These are phyloP conservation scores for Bubo blakistoni DNA, from an alignment of 2,113 vertebrate genomes.

Conservation along the genomic window DNA sequence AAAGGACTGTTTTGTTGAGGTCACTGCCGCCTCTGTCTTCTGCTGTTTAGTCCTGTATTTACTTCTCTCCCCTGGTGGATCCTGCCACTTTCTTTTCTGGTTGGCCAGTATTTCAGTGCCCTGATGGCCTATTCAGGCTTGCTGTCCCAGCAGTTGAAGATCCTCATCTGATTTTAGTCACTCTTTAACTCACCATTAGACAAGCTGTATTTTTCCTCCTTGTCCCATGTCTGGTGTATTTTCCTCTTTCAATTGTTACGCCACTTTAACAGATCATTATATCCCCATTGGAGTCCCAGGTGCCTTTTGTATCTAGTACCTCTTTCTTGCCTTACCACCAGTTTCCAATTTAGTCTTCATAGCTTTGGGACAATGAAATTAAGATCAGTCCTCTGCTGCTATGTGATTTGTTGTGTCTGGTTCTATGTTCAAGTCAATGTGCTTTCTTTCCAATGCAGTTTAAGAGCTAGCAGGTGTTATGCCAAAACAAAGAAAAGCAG, in stretches of 20 bases:
- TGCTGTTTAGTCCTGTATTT: neutral
- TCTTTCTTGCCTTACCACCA: neutral
- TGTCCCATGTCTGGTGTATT: neutral
- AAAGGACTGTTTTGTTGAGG: neutral
- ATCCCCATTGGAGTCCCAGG: neutral
- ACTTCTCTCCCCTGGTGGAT: neutral
- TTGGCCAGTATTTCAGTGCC: neutral
- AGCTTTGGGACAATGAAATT: neutral
- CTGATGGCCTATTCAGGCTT: neutral
- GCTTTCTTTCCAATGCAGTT: neutral
- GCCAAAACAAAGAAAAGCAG: neutral
- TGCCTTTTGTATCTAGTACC: neutral
- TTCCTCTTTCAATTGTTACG: neutral
- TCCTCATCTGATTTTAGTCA: neutral
- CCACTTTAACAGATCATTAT: neutral
- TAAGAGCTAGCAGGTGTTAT: neutral
- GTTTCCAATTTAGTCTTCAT: neutral
- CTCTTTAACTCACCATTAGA: neutral
- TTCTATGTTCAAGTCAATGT: neutral
- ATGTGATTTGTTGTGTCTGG: neutral
- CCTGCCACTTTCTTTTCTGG: neutral
- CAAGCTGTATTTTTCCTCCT: neutral
- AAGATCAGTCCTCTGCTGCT: neutral
- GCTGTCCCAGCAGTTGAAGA: neutral
- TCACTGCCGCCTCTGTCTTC: neutral